Percentiles rank a stretch among this genome's conserved stretches.
These are phyloP conservation scores for Magallana gigas DNA, from an alignment of 1,140 invertebrate species.

Conservation along the genomic window DNA sequence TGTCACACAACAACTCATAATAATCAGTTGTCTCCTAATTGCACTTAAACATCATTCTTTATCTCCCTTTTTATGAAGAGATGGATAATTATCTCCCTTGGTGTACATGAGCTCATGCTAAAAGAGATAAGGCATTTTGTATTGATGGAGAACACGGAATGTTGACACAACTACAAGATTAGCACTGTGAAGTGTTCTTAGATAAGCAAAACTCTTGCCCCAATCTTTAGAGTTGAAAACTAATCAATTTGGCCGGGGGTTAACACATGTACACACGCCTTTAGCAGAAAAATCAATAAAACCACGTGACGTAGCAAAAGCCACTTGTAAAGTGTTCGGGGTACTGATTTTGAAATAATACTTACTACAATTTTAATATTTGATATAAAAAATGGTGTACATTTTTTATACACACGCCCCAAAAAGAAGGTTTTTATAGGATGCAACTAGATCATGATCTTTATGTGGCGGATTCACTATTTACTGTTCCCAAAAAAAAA, in stretches of 20 bases:
- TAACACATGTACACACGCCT: not conserved
- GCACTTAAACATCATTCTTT: slow-evolving; percentile 9
- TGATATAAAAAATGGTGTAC: too few species aligned
- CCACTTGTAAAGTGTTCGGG: not conserved
- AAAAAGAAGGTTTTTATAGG: too few species aligned
- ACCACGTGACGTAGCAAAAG: not conserved
- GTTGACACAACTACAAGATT: slow-evolving; percentile 30
- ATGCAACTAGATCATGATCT: too few species aligned
- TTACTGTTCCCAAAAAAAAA: not conserved
- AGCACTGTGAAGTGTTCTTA: slow-evolving; percentile 1
- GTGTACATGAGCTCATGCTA: slow-evolving; percentile 10
- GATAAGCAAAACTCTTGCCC: not conserved
- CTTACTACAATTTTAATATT: too few species aligned
- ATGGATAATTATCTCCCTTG: slow-evolving; percentile 31
- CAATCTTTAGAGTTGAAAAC: slow-evolving; percentile 4
- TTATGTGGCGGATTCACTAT: not conserved
- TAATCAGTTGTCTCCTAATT: slow-evolving; percentile 15
- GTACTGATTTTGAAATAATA: not conserved
- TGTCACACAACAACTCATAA: slow-evolving; percentile 27
- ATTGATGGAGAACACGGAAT: slow-evolving; percentile 11
- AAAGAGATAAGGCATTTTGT: not conserved
- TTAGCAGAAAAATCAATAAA: slow-evolving; percentile 6
- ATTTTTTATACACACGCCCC: too few species aligned
- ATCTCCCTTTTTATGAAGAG: slow-evolving; percentile 19
- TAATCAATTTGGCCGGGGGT: slow-evolving; percentile 19